Evolutionary conservation across 2,113 vertebrate genomes (phyloP).

Genomic region (Labrus mixtus): DNA sequence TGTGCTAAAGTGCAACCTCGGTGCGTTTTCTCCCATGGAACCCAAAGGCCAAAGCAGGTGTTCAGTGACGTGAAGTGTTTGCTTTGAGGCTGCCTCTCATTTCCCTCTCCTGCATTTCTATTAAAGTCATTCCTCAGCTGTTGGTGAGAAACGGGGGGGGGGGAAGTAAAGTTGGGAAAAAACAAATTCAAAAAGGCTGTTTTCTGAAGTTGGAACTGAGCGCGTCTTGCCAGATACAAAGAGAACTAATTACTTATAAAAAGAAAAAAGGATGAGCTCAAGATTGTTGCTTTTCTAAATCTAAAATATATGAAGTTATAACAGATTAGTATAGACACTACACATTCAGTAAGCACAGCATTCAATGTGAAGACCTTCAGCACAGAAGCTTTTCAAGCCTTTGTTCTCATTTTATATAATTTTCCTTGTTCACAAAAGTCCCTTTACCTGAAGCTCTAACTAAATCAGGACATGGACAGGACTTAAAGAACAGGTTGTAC

Average conservation of each 20-base stretch:
- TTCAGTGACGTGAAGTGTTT: slow-evolving; percentile 73
- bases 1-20: slow-evolving; percentile 63
- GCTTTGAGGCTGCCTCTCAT: slow-evolving; percentile 61
- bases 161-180: slow-evolving; percentile 51
- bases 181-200: slow-evolving; percentile 36
- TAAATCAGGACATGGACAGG: slow-evolving; percentile 34
- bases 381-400: slow-evolving; percentile 13
- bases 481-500: slow-evolving; percentile 16
- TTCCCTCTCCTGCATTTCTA: slow-evolving; percentile 60
- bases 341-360: not conserved
- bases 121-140: slow-evolving; percentile 61
- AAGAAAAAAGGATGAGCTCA: not conserved
- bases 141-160: slow-evolving; percentile 46
- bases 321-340: too few species aligned
- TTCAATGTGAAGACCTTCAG: slow-evolving; percentile 12
- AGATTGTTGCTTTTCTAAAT: not conserved
- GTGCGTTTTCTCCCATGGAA: slow-evolving; percentile 68
- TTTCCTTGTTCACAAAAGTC: slow-evolving; percentile 3
- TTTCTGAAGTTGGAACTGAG: slow-evolving; percentile 15
- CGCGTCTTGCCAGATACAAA: slow-evolving; percentile 14
- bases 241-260: not conserved
- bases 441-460: not conserved
- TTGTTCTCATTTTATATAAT: slow-evolving; percentile 2
- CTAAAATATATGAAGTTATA: not conserved
- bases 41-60: slow-evolving; percentile 76